A percentile compares a stretch with the other conserved stretches of the same genome.
phyloP scores from a whole-genome alignment of 2,888 invertebrate genomes.

The Automeris io region DNA sequence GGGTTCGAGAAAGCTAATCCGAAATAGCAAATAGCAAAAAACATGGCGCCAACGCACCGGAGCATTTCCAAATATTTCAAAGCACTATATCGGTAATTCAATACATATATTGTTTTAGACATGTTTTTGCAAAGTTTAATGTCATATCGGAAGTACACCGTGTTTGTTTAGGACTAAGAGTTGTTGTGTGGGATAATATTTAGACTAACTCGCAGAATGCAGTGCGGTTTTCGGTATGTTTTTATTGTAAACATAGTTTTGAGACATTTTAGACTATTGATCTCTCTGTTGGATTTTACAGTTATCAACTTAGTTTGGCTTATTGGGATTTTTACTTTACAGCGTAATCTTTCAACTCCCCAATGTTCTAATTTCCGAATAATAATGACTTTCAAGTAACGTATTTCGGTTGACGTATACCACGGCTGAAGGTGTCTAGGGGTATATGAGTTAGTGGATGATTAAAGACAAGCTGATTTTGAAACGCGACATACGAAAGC shows the following conservation, averaged over 20 bases:
- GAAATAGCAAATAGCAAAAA: no score
- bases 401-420: no score
- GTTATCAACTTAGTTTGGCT: background rate
- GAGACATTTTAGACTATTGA: constrained; percentile 11
- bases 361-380: no score
- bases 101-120: constrained; percentile 43
- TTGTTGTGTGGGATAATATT: constrained; percentile 63
- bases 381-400: no score
- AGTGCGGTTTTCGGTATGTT: constrained; percentile 37
- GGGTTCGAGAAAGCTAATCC: no score
- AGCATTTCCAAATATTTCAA: constrained; percentile 31
- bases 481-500: no score
- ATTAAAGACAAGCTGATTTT: no score
- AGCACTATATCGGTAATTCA: constrained; percentile 44
- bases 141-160: constrained; percentile 56
- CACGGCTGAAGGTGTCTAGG: no score
- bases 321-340: background rate
- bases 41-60: constrained; percentile 52
- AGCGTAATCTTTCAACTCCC: no score
- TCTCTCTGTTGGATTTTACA: background rate
- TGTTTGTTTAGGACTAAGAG: constrained; percentile 57
- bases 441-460: no score
- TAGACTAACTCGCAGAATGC: constrained; percentile 44
- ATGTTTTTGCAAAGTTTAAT: constrained; percentile 60
- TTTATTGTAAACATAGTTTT: constrained; percentile 38